Evolutionary conservation across 2,113 vertebrate species (phyloP), one percentile per base, ranked within the genome.

Genomic region (Leiothrix lutea): DNA sequence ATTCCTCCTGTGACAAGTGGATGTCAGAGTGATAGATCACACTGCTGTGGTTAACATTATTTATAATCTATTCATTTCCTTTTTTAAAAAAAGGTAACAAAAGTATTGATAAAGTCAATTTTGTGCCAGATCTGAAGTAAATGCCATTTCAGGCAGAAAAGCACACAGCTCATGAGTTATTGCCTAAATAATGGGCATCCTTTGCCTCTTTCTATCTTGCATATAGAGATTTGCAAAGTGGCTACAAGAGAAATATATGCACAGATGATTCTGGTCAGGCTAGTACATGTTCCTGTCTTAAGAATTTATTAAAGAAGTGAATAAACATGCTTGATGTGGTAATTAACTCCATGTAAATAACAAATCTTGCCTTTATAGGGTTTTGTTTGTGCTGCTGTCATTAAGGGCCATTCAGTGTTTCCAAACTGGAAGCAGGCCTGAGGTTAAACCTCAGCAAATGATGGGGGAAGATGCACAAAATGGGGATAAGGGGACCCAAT

Each of bases 241-340:
- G 35, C 57, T 90, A 72, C n/a, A 80, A 71, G 61, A 80, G 50
- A 72, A 80, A 85, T 83, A 40, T 8, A 94, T 45, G 51, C 65
- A 82, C 53, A 72, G 88, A 91, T 92, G 36, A 90, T 94, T 64
- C 92, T 66, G 50, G 64, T 96, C 96, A 96, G 92, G 97, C 92
- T 89, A 17, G 62, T 69, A 85, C 95, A 87, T 95, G 94, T 70
- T 93, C 38, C 51, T 86, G 56, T 90, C 80, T 87, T 79, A 80
- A 94, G 87, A 86, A 95, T 94, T 94, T 96, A 94, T 96, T 95
- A 80, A 80, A 74, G 88, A 93, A 96, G 86, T 71, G 84, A 94
- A 95, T 92, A 96, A 96, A 95, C 73, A 92, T 74, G 69, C 88
- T 86, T 93, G 84, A 95, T 95, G 89, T 94, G 89, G 94, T 85